Percentiles rank a stretch among this genome's conserved stretches.
phyloP scores from a whole-genome alignment of 2,888 invertebrate species.

The Macrosiphum euphorbiae region DNA sequence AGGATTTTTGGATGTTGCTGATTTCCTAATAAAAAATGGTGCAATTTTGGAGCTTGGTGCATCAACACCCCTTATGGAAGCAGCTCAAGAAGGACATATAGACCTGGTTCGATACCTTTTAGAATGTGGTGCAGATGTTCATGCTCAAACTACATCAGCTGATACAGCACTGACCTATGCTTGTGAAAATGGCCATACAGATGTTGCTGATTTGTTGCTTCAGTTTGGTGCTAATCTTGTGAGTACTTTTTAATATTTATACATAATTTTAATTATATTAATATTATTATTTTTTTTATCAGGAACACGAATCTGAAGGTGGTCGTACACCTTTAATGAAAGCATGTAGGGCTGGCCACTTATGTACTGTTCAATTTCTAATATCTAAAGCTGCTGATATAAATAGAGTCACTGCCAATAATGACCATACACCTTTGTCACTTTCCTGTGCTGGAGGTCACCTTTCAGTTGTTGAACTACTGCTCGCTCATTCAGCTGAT shows the following conservation, averaged over 20 bases:
- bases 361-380: conserved; percentile 96
- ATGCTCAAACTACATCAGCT: conserved; percentile 94
- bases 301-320: conserved; percentile 96
- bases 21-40: conserved; percentile 94
- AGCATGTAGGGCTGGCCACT: conserved; percentile 95
- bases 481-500: conserved; percentile 92
- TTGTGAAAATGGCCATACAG: conserved; percentile 98
- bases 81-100: conserved; percentile 96
- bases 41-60: conserved; percentile 95
- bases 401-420: conserved; percentile 90
- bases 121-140: conserved; percentile 88
- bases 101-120: conserved; percentile 91
- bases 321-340: conserved; percentile 99
- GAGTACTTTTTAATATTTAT: conserved; percentile 68
- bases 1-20: conserved; percentile 94
- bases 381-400: conserved; percentile 88
- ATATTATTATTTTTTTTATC: conserved; percentile 66
- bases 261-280: not conserved
- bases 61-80: conserved; percentile 98
- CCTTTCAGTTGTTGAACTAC: conserved; percentile 90
- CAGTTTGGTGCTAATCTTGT: conserved; percentile 90
- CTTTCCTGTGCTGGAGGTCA: conserved; percentile 98
- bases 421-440: conserved; percentile 97
- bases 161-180: conserved; percentile 98
- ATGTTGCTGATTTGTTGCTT: conserved; percentile 92